Base-by-base conservation (phyloP, 2,113 vertebrate genomes). In the Spheniscus mendiculus region DNA sequence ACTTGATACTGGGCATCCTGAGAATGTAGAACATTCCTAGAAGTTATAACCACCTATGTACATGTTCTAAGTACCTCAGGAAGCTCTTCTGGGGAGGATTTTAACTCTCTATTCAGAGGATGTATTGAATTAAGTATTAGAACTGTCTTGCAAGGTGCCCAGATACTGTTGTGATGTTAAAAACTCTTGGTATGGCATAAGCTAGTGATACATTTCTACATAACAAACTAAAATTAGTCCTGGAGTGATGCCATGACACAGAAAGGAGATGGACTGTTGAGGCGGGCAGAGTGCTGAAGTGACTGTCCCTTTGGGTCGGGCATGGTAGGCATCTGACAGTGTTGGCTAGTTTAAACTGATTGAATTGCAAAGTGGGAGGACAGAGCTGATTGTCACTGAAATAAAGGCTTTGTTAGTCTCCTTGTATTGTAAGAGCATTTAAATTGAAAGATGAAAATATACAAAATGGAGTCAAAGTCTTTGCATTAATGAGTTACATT, bases 271-370 rank as follows among this genome's bases (percentile, higher is more conserved):
- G 70, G 49, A 2, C 26, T 77, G 25, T 17, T 73, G 55, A 67
- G 89, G 59, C 26, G 0, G 11, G 15, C 44, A 67, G 88, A 12
- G 40, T 1, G 6, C 40, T 71, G 50, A 34, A 49, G 53, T 29
- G 58, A 10, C 36, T 38, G 53, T 77, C 34, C 50, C 69, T 44
- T 49, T 47, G 73, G 29, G 4, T 4, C 79, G 83, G 77, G 47
- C 23, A 5, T 6, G 44, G 61, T 11, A 25, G 77, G 20, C 45
- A 12, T n/a, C 55, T 87, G 50, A 4, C 42, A 20, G 42, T 6
- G 20, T 3, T 69, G 63, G 50, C 40, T 0, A 0, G 40, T 73
- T 78, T 44, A 47, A 69, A 52, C 13, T 0, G 0, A 42, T 42
- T 5, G 67, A 81, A n/a, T 63, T 34, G 36, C 47, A 4, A 40